Base-by-base conservation (phyloP, 2,113 vertebrate genomes). In the Silurus glanis region DNA sequence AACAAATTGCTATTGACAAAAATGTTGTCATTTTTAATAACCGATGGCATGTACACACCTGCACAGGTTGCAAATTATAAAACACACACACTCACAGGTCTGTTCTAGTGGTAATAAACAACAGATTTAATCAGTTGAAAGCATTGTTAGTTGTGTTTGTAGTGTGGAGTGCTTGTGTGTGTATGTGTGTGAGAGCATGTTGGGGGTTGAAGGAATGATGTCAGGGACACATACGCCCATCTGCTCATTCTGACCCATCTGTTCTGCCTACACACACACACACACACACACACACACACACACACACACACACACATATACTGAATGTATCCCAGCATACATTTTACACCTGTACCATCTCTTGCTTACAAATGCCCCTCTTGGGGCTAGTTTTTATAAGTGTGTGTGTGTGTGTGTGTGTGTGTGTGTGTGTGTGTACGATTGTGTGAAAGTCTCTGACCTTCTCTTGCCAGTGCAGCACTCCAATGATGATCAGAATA, bases 391-490 rank as follows among this genome's bases (percentile, higher is more conserved):
- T 76, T 53, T 25, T 37, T 2, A 37, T 37, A 37, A 14, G 10
- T 37, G 49, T 13, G 61, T 72, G 83, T 74, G 83, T 84, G 67
- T 58, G n/a, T 74, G 82, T 71, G 64, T 83, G 82, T 72, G 49
- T 53, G 16, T 69, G 66, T 67, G 82, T 61, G 75, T 66, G 75
- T 58, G 76, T 71, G 75, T 58, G 62, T 71, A 53, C 61, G 85
- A 49, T 13, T 59, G 69, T 53, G n/a, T 17, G 56, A 13, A n/a
- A 8, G 62, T 19, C 85, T 62, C 96, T 94, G 92, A 99, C 98
- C 98, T 99, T 99, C 94, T 99, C 98, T 90, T 99, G 95, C 98
- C 98, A 99, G 92, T 99, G 98, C 90, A 99, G 94, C 92, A 98
- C 95, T 85, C 97, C 97, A 83, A 99, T 99, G 92, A 99, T 97